Base-by-base conservation (phyloP, 2,888 invertebrate species). In the Ophraella communa region DNA sequence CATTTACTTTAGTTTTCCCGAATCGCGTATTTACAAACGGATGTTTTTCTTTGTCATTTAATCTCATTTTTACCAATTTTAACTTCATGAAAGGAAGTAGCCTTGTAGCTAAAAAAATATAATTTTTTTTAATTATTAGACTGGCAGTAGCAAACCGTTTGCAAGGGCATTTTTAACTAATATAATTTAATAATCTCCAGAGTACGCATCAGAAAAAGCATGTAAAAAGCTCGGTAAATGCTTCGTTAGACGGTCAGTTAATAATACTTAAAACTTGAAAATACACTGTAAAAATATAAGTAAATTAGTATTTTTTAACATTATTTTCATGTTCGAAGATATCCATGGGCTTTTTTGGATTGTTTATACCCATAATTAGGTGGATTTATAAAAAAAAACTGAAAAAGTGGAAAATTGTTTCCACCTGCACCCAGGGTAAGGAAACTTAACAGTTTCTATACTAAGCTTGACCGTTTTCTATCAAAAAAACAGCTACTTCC, bases 121-220 rank as follows among this genome's bases (percentile, higher is more conserved):
- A 27, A 49, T 14, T 14, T 7, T 8, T 49, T 49, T 49, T 49
- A 1, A 30, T 30, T 27, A 51, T 51, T 51, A 27, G 27, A 51
- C 3, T 27, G 24, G 49, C 17, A 27, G 49, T 24, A 27, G 27
- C 14, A 27, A n/a, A n/a, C n/a, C 70, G 69, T 73, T 70, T 71
- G 72, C 27, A 58, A 42, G 54, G 45, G 23, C 44, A 52, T 57
- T 67, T 64, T 57, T 39, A 56, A 72, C 72, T 70, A 73, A 49
- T 7, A 27, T 77, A 78, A 78, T 77, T 76, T 71, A 71, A 77
- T 78, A 75, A 76, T 73, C 61, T 64, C 30, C 24, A 54, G n/a
- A 71, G 73, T 71, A 74, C 75, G 72, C 76, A 74, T 68, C 72
- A 73, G 75, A 77, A 79, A 76, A 77, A 77, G 74, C 74, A 78